A percentile compares a stretch with the other conserved stretches of the same genome.
Evolutionary conservation across 37 sponge, comb jelly and placozoan genomes (phyloP).

Genomic region (Halisarca cf. caerulea): DNA sequence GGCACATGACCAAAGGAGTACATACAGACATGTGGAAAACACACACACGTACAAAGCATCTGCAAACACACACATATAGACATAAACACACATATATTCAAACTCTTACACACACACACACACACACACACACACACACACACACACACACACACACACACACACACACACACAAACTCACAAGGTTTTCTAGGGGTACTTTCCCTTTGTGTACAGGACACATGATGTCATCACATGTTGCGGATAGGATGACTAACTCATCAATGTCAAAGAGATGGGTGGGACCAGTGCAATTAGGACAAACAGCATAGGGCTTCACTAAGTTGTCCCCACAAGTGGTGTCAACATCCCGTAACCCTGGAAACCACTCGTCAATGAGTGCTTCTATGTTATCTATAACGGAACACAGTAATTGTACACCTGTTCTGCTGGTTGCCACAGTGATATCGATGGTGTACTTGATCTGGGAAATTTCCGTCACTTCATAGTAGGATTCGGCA

Average conservation of each 20-base stretch:
- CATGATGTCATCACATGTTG: background rate
- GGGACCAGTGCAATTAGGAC: slow-evolving; percentile 57
- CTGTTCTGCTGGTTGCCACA: slow-evolving; percentile 43
- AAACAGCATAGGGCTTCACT: slow-evolving; percentile 40
- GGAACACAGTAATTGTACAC: slow-evolving; percentile 50
- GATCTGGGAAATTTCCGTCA: slow-evolving; percentile 16
- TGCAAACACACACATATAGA: too few relatives aligned
- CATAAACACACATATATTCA: too few relatives aligned
- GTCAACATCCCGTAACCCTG: slow-evolving; percentile 57
- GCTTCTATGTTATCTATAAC: slow-evolving; percentile 75
- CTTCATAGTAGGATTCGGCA: slow-evolving; percentile 42
- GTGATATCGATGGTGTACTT: slow-evolving; percentile 48
- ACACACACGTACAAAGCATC: too few relatives aligned
- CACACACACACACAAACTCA: slow-evolving; percentile 7
- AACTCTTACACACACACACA: too few relatives aligned
- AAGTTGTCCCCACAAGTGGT: slow-evolving; percentile 40
- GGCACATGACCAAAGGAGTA: too few relatives aligned
- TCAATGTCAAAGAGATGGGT: background rate
- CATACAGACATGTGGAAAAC: too few relatives aligned
- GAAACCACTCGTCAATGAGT: slow-evolving; percentile 80
- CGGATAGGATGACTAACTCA: background rate
- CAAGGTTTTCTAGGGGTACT: slow-evolving; percentile 59
- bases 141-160: too few relatives aligned
- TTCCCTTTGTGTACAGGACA: slow-evolving; percentile 53
- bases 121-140: too few relatives aligned